Percentiles rank a stretch among this genome's conserved stretches.
Conservation (phyloP, 1,140 invertebrate species). For the Venturia canescens region DNA sequence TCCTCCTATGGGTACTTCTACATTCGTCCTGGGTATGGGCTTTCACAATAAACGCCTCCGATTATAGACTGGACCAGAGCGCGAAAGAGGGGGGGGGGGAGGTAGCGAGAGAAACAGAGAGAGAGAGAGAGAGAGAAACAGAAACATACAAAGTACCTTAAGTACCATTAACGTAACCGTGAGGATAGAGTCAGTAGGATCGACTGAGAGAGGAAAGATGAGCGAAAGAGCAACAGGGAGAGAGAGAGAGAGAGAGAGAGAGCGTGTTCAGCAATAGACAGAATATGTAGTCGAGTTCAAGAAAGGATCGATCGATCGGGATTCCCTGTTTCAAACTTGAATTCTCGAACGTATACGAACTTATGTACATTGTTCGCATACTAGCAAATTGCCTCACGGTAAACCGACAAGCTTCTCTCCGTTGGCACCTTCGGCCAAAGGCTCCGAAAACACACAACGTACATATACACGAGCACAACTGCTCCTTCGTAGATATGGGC, state of each 20-base stretch:
- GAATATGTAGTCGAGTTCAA: not conserved
- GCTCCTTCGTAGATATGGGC: not conserved
- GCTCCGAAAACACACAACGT: not conserved
- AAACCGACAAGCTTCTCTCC: slow-evolving; percentile 1
- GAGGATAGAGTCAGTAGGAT: not conserved
- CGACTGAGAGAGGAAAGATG: not conserved
- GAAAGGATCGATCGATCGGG: slow-evolving; percentile 2
- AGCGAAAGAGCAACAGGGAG: not conserved
- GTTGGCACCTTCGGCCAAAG: no score
- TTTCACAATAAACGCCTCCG: not conserved
- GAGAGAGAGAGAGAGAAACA: not conserved
- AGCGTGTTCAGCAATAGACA: no score
- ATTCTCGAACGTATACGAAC: not conserved
- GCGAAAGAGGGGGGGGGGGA: no score
- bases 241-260: no score
- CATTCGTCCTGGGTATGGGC: not conserved
- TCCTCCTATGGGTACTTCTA: not conserved
- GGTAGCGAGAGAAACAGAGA: not conserved
- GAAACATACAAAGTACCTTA: not conserved
- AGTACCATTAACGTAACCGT: not conserved
- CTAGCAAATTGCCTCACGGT: not conserved
- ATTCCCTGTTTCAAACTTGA: slow-evolving; percentile 2
- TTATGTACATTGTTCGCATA: not conserved
- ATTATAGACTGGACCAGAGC: not conserved
- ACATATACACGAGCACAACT: not conserved